Evolutionary conservation across 2,113 vertebrate genomes (phyloP), one percentile per base, ranked within the genome.

Genomic region (Cercopithecus mona): DNA sequence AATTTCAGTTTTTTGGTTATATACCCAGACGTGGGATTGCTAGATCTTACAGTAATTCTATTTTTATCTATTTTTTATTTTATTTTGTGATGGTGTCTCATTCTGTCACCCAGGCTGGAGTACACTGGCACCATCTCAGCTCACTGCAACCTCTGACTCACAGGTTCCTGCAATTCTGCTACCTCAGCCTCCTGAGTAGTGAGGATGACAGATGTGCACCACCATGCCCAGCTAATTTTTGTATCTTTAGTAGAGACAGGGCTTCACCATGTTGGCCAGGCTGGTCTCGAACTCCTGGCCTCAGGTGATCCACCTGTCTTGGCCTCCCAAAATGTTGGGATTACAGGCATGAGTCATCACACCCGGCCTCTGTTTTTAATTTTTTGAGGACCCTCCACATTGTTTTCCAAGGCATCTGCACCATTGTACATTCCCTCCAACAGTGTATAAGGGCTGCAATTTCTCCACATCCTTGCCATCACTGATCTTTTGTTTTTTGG

Each of bases 371-470:
- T n/a, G 16, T 20, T 61, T 59, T 61, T 59, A 30, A 75, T 18
- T 57, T 90, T 84, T 61, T 45, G 52, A 3, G 38, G 13, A 59
- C 61, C 16, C 50, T 2, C 25, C 13, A 3, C 45, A 1, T 22
- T 85, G 23, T 35, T 89, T 55, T 89, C 32, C 30, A 30, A 16
- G 25, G 27, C 1, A 4, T 25, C 38, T 40, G 2, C 2, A 32
- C 20, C 27, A 59, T 40, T 76, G 68, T 30, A 12, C 22, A 16
- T 57, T 32, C 25, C 4, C 17, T 32, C 12, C 18, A 38, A 30
- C n/a, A 25, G 17, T 2, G 3, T 17, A n/a, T 18, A 79, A 32
- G 3, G n/a, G n/a, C 14, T 79, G 10, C 3, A 3, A 0, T 55
- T 72, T 92, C 23, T 16, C 61, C 5, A 68, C 5, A 8, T 68